These are phyloP conservation scores for Chymomyza procnemis DNA, from an alignment of 2,888 invertebrate genomes.

Conservation along the genomic window DNA sequence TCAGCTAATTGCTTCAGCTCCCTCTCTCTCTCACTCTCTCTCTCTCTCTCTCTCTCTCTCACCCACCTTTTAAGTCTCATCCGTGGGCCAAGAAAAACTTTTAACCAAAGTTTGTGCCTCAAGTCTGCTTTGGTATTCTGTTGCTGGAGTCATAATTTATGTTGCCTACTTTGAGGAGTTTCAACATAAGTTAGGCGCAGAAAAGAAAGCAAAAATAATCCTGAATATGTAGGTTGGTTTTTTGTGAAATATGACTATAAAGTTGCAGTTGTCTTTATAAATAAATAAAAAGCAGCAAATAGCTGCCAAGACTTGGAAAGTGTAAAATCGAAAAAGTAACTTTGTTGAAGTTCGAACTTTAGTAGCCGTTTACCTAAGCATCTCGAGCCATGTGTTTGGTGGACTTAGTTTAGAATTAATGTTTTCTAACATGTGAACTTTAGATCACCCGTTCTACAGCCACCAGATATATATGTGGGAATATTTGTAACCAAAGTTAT, in stretches of 20 bases:
- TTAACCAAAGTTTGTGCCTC: neutral
- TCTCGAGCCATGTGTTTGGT: too few species aligned
- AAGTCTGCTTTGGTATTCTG: neutral
- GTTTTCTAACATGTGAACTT: too few species aligned
- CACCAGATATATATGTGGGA: too few species aligned
- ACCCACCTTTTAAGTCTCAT: neutral
- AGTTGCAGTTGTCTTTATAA: neutral
- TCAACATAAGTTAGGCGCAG: conserved; percentile 29
- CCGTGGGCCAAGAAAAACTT: neutral
- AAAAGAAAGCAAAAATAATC: neutral
- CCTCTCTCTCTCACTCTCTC: too few species aligned
- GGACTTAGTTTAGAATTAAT: too few species aligned
- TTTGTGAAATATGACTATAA: neutral
- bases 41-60: too few species aligned
- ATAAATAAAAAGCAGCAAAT: neutral
- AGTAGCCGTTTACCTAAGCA: too few species aligned
- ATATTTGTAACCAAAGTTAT: too few species aligned
- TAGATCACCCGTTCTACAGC: too few species aligned
- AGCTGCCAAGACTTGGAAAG: too few species aligned
- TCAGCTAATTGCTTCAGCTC: neutral
- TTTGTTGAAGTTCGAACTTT: too few species aligned
- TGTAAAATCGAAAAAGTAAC: too few species aligned
- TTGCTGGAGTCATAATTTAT: conserved; percentile 8
- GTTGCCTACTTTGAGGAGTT: conserved; percentile 4
- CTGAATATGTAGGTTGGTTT: neutral